phyloP scores from a whole-genome alignment of 2,888 invertebrate species.

The Xestoiulus laeticollis region DNA sequence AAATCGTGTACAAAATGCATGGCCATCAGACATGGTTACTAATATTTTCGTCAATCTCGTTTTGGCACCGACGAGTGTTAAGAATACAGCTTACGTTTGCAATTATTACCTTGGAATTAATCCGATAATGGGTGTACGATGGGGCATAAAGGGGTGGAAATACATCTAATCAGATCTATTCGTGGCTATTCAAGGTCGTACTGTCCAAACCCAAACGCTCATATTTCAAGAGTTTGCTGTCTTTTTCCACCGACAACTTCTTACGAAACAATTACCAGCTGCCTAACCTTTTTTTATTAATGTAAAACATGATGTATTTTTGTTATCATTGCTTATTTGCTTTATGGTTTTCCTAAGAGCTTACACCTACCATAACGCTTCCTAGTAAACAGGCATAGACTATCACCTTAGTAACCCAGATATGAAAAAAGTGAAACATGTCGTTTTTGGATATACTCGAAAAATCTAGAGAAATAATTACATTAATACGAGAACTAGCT shows the following conservation, averaged over 20 bases:
- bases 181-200: neutral
- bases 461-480: neutral
- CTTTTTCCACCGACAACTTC: neutral
- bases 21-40: neutral
- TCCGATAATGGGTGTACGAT: neutral
- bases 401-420: neutral
- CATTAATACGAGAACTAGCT: neutral
- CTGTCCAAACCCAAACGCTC: neutral
- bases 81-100: neutral
- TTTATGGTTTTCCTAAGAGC: neutral
- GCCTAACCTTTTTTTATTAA: neutral
- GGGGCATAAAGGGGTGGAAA: neutral
- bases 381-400: neutral
- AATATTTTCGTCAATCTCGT: neutral
- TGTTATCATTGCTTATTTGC: neutral
- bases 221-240: neutral
- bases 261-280: no score
- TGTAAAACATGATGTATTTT: neutral
- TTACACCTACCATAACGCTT: neutral
- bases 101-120: conserved; percentile 35
- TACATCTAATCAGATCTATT: neutral
- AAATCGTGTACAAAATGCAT: neutral
- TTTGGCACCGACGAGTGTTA: neutral
- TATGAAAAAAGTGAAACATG: neutral
- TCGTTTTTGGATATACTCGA: neutral